Evolutionary conservation across 2,113 vertebrate genomes (phyloP).

Genomic region (Stigmatopora argus): DNA sequence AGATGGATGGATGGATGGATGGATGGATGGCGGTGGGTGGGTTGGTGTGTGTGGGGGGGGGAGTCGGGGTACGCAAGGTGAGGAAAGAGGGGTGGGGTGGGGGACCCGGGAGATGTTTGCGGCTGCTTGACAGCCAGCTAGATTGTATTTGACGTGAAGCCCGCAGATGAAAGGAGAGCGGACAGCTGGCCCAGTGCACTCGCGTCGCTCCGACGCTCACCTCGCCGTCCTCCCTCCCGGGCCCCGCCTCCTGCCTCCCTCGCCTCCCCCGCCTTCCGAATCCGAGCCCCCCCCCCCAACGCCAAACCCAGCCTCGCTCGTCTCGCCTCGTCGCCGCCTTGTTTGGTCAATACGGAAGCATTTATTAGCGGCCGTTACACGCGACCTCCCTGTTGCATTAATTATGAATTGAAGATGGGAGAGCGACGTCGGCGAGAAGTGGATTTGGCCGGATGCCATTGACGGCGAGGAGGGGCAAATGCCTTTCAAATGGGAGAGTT

Average conservation of each 20-base stretch:
- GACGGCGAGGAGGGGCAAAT: too few relatives aligned
- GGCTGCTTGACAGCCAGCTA: constrained; percentile 64
- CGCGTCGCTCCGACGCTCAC: constrained; percentile 71
- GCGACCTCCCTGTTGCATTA: constrained; percentile 99
- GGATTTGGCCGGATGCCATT: constrained; percentile 75
- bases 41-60: background rate
- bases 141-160: constrained; percentile 64
- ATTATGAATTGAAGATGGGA: constrained; percentile 99
- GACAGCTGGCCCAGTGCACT: constrained; percentile 70
- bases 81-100: constrained; percentile 12
- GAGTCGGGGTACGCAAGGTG: constrained; percentile 4
- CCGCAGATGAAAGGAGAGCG: constrained; percentile 70
- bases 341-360: constrained; percentile 97
- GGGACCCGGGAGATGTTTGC: constrained; percentile 45
- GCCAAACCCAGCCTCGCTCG: constrained; percentile 67
- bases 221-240: constrained; percentile 32
- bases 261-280: background rate
- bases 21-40: constrained; percentile 12
- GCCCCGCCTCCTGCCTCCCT: constrained; percentile 5
- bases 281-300: constrained; percentile 12
- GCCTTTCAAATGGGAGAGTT: too few relatives aligned
- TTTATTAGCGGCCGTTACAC: constrained; percentile 99
- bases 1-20: constrained; percentile 18
- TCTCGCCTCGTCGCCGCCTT: constrained; percentile 82
- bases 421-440: constrained; percentile 97